Evolutionary conservation across 2,888 invertebrate genomes (phyloP).

Genomic region (Mythimna pallens): DNA sequence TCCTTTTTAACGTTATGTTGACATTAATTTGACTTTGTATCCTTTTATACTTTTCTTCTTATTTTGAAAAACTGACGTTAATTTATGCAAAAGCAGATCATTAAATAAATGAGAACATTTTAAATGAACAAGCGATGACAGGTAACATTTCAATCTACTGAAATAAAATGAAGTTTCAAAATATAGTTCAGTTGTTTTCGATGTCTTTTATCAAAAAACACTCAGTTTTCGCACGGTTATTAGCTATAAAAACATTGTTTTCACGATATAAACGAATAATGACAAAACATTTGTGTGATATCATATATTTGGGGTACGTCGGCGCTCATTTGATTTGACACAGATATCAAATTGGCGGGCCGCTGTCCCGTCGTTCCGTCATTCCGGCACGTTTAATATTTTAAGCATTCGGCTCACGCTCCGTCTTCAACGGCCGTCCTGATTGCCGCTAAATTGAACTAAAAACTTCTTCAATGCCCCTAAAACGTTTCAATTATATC

Average conservation of each 20-base stretch:
- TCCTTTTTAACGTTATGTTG: conserved; percentile 69
- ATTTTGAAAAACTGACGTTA: conserved; percentile 29
- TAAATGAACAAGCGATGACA: conserved; percentile 21
- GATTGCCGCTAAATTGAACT: conserved; percentile 91
- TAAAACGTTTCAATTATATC: conserved; percentile 89
- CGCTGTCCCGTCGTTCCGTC: conserved; percentile 74
- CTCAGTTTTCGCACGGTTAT: conserved; percentile 37
- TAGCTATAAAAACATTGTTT: conserved; percentile 48
- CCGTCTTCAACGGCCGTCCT: conserved; percentile 89
- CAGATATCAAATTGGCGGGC: conserved; percentile 85
- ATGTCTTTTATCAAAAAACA: conserved; percentile 21
- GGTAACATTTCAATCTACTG: conserved; percentile 28
- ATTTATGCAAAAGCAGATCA: conserved; percentile 25
- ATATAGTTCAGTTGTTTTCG: conserved; percentile 27
- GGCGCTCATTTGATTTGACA: conserved; percentile 70
- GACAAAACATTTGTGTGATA: conserved; percentile 54
- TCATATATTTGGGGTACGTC: conserved; percentile 68
- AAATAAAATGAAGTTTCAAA: conserved; percentile 18
- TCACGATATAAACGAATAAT: conserved; percentile 53
- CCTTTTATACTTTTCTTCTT: conserved; percentile 37
- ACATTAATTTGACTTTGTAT: conserved; percentile 72
- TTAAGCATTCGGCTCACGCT: conserved; percentile 89
- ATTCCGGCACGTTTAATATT: conserved; percentile 88
- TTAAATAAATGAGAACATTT: conserved; percentile 25
- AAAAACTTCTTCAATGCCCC: conserved; percentile 90